These are phyloP conservation scores for Acanthornis magna DNA, from an alignment of 2,797 vertebrate genomes.

Conservation along the genomic window DNA sequence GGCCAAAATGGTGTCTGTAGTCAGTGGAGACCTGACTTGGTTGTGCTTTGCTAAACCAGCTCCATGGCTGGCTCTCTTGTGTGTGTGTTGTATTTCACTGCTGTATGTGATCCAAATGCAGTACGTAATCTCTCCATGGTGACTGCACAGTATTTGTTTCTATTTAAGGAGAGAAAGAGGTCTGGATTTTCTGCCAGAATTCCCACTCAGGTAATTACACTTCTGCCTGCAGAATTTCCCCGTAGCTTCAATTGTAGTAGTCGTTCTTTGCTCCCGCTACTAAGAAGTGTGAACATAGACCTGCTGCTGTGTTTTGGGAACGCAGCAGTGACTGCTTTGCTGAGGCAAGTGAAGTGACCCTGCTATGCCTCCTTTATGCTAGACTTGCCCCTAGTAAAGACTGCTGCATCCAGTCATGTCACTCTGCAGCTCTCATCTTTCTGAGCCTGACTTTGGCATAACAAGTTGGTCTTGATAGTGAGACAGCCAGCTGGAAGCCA, in stretches of 20 bases:
- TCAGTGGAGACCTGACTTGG: background rate
- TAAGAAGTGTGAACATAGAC: background rate
- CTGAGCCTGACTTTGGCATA: constrained; percentile 45
- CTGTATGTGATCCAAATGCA: background rate
- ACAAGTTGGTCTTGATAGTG: constrained; percentile 53
- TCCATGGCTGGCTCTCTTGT: background rate
- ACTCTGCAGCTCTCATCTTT: background rate
- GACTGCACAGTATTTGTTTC: constrained; percentile 49
- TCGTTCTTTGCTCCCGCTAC: background rate
- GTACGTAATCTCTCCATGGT: constrained; percentile 59
- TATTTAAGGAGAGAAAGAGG: constrained; percentile 51
- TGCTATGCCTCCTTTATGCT: background rate
- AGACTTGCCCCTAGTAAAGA: background rate
- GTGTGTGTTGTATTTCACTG: background rate
- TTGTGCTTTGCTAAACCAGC: background rate
- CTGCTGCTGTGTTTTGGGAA: background rate
- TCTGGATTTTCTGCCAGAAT: constrained; percentile 59
- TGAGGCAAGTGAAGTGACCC: background rate
- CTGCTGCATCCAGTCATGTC: background rate
- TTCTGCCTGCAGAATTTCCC: constrained; percentile 58
- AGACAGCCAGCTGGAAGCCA: constrained; percentile 63
- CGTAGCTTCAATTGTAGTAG: background rate
- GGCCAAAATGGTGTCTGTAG: background rate
- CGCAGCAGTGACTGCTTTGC: background rate
- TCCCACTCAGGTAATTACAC: constrained; percentile 59